Conservation (phyloP, 2,113 vertebrate species). For the Rutilus rutilus region DNA sequence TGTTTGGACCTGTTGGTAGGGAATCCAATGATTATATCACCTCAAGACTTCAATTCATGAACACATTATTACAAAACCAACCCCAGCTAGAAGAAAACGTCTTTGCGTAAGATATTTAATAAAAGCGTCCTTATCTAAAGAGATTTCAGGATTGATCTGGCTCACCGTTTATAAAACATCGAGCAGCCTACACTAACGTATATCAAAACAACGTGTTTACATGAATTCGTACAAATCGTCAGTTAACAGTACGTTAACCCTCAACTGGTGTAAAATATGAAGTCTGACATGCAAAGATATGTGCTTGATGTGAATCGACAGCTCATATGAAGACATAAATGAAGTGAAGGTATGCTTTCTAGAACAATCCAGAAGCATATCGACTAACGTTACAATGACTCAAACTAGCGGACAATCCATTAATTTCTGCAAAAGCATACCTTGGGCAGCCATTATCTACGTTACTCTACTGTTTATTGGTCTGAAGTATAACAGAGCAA, state of each 20-base stretch:
- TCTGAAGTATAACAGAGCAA: background rate
- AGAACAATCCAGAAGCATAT: background rate
- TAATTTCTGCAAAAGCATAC: background rate
- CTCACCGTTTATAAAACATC: background rate
- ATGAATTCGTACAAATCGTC: background rate
- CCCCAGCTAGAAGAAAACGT: background rate
- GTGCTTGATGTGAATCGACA: background rate
- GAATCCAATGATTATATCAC: background rate
- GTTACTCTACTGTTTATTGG: background rate
- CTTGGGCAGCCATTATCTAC: constrained; percentile 42
- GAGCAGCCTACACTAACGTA: background rate
- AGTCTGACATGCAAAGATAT: background rate
- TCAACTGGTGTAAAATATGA: too few relatives aligned
- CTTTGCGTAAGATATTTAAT: background rate
- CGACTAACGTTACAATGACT: background rate
- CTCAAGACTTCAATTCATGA: background rate
- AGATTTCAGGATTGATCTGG: background rate
- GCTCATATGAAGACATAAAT: background rate
- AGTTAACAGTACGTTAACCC: background rate
- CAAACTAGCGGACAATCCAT: background rate
- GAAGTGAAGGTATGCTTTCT: background rate
- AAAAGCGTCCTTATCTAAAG: background rate
- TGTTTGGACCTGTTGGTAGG: constrained; percentile 87
- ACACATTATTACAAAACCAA: background rate
- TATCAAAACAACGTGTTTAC: background rate